Base-by-base conservation (phyloP, 2,888 invertebrate genomes). In the Tiliacea citrago region DNA sequence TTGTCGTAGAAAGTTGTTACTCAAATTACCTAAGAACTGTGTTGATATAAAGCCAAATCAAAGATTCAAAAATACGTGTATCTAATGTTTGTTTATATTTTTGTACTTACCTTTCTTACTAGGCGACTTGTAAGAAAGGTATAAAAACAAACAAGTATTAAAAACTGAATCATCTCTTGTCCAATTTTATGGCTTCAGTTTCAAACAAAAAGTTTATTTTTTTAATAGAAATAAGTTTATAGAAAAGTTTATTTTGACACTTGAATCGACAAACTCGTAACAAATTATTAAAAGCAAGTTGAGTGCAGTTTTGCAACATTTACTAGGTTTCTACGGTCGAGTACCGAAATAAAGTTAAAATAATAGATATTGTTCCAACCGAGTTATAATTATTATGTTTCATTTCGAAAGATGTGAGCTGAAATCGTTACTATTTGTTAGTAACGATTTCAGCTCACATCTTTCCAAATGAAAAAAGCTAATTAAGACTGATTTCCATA, bases 391-490 rank as follows among this genome's bases (percentile, higher is more conserved):
- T 53, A 58, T 45, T 58, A 42, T 49, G 57, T 65, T 82, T 55
- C 18, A 65, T 68, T 82, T 67, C n/a, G 47, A 57, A 81, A 81
- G 39, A 75, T 63, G 39, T 29, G 13, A n/a, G 39, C 76, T 81
- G 45, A 62, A 81, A 61, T 62, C n/a, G 18, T 51, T 51, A 6
- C n/a, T 21, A n/a, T n/a, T n/a, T n/a, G n/a, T n/a, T n/a, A n/a
- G n/a, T n/a, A n/a, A n/a, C n/a, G n/a, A n/a, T n/a, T n/a, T n/a
- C n/a, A n/a, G n/a, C n/a, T n/a, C n/a, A n/a, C n/a, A n/a, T n/a
- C n/a, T n/a, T n/a, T n/a, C n/a, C n/a, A n/a, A n/a, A n/a, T n/a
- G n/a, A 62, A 67, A 24, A 60, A 60, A 73, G 42, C 42, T 53
- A 53, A 78, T 53, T 75, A 81, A 68, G 57, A 47, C 57, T 35